Evolutionary conservation across 2,113 vertebrate genomes (phyloP), one percentile per base, ranked within the genome.

Genomic region (Hepsetus odoe): DNA sequence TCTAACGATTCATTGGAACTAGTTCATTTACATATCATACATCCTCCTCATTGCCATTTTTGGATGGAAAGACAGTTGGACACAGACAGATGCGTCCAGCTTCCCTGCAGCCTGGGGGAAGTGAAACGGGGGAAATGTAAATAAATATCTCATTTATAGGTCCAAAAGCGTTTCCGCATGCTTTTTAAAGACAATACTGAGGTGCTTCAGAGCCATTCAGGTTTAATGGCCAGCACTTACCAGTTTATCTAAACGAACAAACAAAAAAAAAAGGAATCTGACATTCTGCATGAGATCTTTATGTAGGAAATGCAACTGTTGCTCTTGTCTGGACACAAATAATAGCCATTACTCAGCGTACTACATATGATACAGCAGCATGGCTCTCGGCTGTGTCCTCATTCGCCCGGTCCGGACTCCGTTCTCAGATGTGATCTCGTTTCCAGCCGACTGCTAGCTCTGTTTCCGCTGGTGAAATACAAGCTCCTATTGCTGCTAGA

Each of bases 401-500:
- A 42, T 28, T 55, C 22, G 35, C 13, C 28, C 46, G n/a, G n/a
- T 64, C 5, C 44, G 16, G 1, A 9, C 18, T 58, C 38, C 1
- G 32, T 42, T 55, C 40, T 5, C n/a, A 26, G 68, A 33, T 28
- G n/a, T 38, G 38, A 67, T 35, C 32, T 53, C 11, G 40, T 64
- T 30, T 61, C 55, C 46, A 53, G 13, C 28, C 33, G 14, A 40
- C 44, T 38, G 44, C 35, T 72, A 55, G 59, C 58, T 35, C 68
- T 65, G 69, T 24, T 22, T 74, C 53, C 58, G 69, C 80, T 74
- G 33, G 70, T 64, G 70, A 33, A 69, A 79, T 24, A 40, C 49
- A 28, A 71, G 62, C 58, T 44, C 16, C 66, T 33, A 30, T 59
- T 35, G 32, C 58, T 14, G 16, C 38, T n/a, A 56, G 62, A n/a